Conservation (phyloP, 2,888 invertebrate genomes). For the Ischnus inquisitorius region DNA sequence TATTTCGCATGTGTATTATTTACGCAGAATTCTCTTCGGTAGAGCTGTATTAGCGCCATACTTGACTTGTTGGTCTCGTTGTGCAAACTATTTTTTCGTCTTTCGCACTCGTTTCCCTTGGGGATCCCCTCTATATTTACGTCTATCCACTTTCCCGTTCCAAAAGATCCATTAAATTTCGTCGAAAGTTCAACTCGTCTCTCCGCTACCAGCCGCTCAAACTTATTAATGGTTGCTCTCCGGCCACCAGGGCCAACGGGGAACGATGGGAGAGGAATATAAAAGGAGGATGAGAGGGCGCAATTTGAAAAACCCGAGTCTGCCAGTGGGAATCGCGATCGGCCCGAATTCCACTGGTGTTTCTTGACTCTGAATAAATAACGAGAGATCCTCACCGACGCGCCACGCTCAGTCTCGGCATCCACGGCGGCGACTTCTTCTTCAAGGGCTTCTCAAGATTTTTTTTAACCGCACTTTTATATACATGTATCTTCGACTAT, state of each 20-base stretch:
- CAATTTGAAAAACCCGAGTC: constrained; percentile 46
- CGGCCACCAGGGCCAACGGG: constrained; percentile 9
- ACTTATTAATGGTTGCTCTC: constrained; percentile 66
- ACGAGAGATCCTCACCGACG: constrained; percentile 57
- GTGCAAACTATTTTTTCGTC: constrained; percentile 51
- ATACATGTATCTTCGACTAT: constrained; percentile 36
- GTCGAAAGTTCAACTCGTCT: constrained; percentile 67
- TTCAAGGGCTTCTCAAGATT: constrained; percentile 57
- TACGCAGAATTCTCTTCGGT: not conserved
- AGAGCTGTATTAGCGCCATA: constrained; percentile 19
- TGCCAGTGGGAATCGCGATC: constrained; percentile 51
- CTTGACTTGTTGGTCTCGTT: constrained; percentile 60
- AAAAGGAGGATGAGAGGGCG: constrained; percentile 40
- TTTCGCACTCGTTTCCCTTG: not conserved
- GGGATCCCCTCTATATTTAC: not conserved
- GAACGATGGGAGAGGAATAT: constrained; percentile 3
- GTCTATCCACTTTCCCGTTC: constrained; percentile 30
- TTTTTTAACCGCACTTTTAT: constrained; percentile 46
- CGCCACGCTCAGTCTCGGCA: constrained; percentile 21
- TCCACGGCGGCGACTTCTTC: constrained; percentile 59
- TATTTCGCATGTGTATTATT: not conserved
- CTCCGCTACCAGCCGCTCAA: constrained; percentile 58
- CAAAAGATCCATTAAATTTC: constrained; percentile 67
- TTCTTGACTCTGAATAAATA: constrained; percentile 64
- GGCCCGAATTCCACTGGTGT: constrained; percentile 57